Evolutionary conservation across 2,113 vertebrate species (phyloP), one percentile per base, ranked within the genome.

Genomic region (Urocitellus parryii): DNA sequence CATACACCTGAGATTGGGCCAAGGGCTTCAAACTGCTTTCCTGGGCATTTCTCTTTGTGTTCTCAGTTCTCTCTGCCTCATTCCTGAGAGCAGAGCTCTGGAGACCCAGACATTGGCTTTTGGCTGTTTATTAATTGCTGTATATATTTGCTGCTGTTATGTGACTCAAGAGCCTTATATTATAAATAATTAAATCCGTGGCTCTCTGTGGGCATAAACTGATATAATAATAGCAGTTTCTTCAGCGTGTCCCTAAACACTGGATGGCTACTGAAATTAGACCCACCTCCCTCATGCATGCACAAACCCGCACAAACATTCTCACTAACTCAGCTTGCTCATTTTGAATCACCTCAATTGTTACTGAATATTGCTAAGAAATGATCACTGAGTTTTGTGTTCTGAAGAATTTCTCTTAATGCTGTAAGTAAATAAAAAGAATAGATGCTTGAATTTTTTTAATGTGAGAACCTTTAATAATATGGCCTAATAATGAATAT

Each of bases 161-260:
- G 17, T 94, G 78, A 96, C 88, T 95, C 92, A 72, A 90, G 67
- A 92, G 77, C 20, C 82, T 79, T 88, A 92, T n/a, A 2, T 32
- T 80, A 93, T 94, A 82, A 97, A 97, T 96, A 97, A 95, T 91
- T 96, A 83, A 97, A 94, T 58, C 25, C 68, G 79, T 63, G 74
- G 20, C 90, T 96, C 42, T 96, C 94, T 11, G 1, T 34, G 85
- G 68, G 18, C 13, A 48, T 56, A 94, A 82, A 39, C 91, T 68
- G 37, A 85, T 67, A 45, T 56, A 83, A 95, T 67, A 86, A 85
- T n/a, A 86, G 56, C 56, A 68, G 18, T 83, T 48, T 22, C 37
- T 45, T 72, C 39, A 70, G 72, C 76, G 42, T 77, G 51, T 77
- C 82, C 25, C 61, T 83, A 85, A 88, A 74, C 39, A 39, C 58